These are phyloP conservation scores for Muscidifurax raptorellus DNA, from an alignment of 1,140 invertebrate genomes.

Conservation along the genomic window DNA sequence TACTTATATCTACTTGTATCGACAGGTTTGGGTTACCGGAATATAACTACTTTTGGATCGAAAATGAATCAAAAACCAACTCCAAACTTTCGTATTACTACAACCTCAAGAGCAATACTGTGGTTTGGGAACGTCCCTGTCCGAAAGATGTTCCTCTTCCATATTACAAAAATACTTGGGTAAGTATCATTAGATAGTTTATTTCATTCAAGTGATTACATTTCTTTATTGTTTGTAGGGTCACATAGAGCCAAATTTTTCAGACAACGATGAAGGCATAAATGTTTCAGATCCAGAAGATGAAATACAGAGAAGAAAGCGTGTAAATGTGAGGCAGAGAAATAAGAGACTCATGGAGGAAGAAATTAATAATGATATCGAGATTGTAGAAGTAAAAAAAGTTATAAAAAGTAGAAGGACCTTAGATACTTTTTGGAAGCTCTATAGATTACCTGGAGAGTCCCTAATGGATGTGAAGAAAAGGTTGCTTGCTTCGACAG, in stretches of 20 bases:
- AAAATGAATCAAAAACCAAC: conserved; percentile 55
- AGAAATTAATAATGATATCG: neutral
- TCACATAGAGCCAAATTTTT: neutral
- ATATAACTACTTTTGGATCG: conserved; percentile 58
- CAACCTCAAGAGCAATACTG: conserved; percentile 52
- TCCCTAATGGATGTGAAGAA: conserved; percentile 35
- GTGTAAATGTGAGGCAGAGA: conserved; percentile 12
- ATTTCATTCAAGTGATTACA: neutral
- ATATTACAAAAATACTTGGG: conserved; percentile 28
- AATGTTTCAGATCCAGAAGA: conserved; percentile 35
- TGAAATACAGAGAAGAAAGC: neutral
- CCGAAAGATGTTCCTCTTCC: conserved; percentile 44
- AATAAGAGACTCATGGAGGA: conserved; percentile 15
- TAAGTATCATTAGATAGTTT: conserved; percentile 28
- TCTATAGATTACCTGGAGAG: conserved; percentile 50
- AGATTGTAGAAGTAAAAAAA: conserved; percentile 28
- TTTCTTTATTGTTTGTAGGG: conserved; percentile 25
- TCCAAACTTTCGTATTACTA: conserved; percentile 51
- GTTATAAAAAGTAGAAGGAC: conserved; percentile 41
- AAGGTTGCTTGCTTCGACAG: neutral
- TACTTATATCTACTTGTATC: conserved; percentile 31
- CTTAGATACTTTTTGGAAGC: conserved; percentile 44
- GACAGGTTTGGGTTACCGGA: conserved; percentile 57
- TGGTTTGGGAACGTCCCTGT: conserved; percentile 54
- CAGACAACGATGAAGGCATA: conserved; percentile 24